Base-by-base conservation (phyloP, 64 coral and sea anemone genomes). In the Dendronephthya gigantea region DNA sequence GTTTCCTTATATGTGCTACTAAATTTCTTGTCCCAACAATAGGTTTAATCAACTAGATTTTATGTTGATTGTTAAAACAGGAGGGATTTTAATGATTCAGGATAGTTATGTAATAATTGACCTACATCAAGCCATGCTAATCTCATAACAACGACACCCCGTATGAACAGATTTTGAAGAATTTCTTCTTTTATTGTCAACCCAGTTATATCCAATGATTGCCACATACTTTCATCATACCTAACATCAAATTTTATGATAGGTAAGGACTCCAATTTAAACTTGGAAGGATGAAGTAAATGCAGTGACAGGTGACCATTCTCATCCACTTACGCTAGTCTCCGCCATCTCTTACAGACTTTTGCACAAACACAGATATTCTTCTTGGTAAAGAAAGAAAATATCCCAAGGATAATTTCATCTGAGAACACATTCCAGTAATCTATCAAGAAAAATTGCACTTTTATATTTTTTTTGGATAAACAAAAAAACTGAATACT, bases 211-310 rank as follows among this genome's bases (percentile, higher is more conserved):
- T 96, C 89, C 36, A 96, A 89, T 89, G 39, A 55, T 58, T 84
- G 79, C 94, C 94, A 96, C 16, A 96, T 81, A 41, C 91, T 96
- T 88, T 96, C 94, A 89, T 96, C 94, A 87, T 96, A 96, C 23
- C 94, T 95, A n/a, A n/a, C n/a, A n/a, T n/a, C n/a, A n/a, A n/a
- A n/a, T 51, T 87, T 28, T 65, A 48, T 30, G 82, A 33, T 35
- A 32, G 33, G 35, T 74, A 59, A 68, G 52, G 23, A 45, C 11
- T 6, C 41, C 41, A 6, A 45, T 45, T 45, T 45, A 45, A 6
- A 45, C 41, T 45, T 45, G 41, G 41, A 45, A 45, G 4, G 11
- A 11, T 45, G 41, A 45, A 45, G 41, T n/a, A n/a, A n/a, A n/a
- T n/a, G n/a, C n/a, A n/a, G n/a, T n/a, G n/a, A n/a, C n/a, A n/a